These are phyloP conservation scores for Brachyalestes nurse DNA, from an alignment of 2,797 vertebrate genomes.

Conservation along the genomic window DNA sequence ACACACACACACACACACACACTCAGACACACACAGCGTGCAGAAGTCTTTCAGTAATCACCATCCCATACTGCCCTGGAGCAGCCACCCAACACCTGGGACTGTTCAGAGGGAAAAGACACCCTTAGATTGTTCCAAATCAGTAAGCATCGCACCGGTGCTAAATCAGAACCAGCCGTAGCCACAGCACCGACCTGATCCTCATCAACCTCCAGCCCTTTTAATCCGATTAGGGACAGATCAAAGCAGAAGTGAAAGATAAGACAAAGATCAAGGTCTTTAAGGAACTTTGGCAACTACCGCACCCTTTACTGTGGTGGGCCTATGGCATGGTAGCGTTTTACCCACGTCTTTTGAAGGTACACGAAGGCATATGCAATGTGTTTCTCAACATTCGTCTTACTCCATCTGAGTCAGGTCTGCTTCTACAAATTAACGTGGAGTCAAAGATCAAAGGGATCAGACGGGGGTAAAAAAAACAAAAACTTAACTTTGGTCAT, in stretches of 20 bases:
- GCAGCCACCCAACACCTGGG: conserved; percentile 60
- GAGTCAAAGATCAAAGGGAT: conserved; percentile 24
- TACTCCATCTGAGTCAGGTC: background rate
- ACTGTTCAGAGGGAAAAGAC: conserved; percentile 63
- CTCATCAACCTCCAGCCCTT: conserved; percentile 77
- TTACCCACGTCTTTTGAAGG: conserved; percentile 23
- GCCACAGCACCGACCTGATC: conserved; percentile 78
- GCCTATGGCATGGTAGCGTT: conserved; percentile 36
- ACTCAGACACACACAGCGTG: conserved; percentile 10
- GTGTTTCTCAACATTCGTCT: background rate
- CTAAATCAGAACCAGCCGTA: conserved; percentile 85
- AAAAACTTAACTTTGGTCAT: conserved; percentile 21
- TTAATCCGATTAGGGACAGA: conserved; percentile 78
- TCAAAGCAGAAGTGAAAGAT: conserved; percentile 29
- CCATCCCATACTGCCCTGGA: conserved; percentile 10
- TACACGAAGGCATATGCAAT: conserved; percentile 9
- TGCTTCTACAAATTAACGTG: conserved; percentile 17
- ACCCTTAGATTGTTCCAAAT: conserved; percentile 72
- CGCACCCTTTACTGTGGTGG: conserved; percentile 11
- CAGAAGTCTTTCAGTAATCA: conserved; percentile 54
- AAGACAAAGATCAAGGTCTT: conserved; percentile 46
- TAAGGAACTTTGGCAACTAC: conserved; percentile 29
- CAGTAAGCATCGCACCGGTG: conserved; percentile 74
- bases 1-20: conserved; percentile 14
- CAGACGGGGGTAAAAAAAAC: background rate